Percentiles rank a stretch among this genome's conserved stretches.
Conservation (phyloP, 2,888 invertebrate species). For the Lathronympha strigana region DNA sequence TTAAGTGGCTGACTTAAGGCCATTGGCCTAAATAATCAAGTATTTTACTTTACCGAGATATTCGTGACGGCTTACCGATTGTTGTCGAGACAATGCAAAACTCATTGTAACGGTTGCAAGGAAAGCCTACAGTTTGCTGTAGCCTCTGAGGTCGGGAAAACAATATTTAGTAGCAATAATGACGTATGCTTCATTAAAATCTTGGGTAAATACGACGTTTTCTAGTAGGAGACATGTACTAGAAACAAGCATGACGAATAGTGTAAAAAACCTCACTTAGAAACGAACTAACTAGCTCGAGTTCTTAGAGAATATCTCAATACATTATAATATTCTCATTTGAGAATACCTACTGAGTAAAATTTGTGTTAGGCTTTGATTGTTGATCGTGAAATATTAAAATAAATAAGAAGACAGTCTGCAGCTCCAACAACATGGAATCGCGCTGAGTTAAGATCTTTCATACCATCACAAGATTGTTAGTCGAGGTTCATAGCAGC, state of each 20-base stretch:
- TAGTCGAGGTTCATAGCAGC: too few relatives aligned
- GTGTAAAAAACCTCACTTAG: not conserved
- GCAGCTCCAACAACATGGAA: too few relatives aligned
- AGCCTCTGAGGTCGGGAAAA: too few relatives aligned
- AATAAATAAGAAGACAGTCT: too few relatives aligned
- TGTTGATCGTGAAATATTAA: too few relatives aligned
- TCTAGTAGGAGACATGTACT: not conserved
- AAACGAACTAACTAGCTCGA: too few relatives aligned
- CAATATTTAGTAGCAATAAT: not conserved
- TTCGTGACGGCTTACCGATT: slow-evolving; percentile 60
- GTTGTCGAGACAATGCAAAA: slow-evolving; percentile 61
- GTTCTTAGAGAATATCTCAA: too few relatives aligned
- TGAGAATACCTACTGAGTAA: too few relatives aligned
- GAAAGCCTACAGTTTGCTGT: slow-evolving; percentile 14
- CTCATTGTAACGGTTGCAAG: slow-evolving; percentile 16
- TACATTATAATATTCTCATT: too few relatives aligned
- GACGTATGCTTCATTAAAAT: slow-evolving; percentile 2
- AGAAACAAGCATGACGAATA: not conserved
- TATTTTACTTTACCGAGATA: slow-evolving; percentile 18
- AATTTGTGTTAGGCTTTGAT: too few relatives aligned
- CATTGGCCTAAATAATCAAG: slow-evolving; percentile 16
- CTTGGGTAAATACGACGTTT: not conserved
- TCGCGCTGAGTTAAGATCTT: too few relatives aligned
- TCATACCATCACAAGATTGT: too few relatives aligned
- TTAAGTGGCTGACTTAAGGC: not conserved